Percentiles rank a stretch among this genome's conserved stretches.
Evolutionary conservation across 1,140 invertebrate species (phyloP).

Genomic region (Drosophila mojavensis): DNA sequence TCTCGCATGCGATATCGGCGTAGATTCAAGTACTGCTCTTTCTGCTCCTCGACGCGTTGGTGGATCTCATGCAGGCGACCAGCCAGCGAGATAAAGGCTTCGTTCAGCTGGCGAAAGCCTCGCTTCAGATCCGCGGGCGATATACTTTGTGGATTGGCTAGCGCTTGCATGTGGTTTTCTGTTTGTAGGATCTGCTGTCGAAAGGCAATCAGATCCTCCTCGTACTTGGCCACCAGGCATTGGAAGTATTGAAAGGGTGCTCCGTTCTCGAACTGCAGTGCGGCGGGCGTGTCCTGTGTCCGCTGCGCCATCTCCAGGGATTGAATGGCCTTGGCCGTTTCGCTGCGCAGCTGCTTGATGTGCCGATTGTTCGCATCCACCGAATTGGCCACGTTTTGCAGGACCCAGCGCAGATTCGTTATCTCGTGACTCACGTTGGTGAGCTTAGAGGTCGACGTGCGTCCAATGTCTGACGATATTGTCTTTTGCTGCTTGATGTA

Average conservation of each 20-base stretch:
- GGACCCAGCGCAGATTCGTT: slow-evolving; percentile 72
- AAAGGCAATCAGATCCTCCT: slow-evolving; percentile 88
- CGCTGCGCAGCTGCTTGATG: slow-evolving; percentile 89
- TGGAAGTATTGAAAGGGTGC: slow-evolving; percentile 90
- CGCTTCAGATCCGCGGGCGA: slow-evolving; percentile 87
- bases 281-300: slow-evolving; percentile 90
- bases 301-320: slow-evolving; percentile 91
- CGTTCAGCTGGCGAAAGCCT: slow-evolving; percentile 92
- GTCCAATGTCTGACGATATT: slow-evolving; percentile 91
- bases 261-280: slow-evolving; percentile 91
- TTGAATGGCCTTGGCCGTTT: slow-evolving; percentile 90
- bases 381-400: slow-evolving; percentile 85
- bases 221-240: slow-evolving; percentile 89
- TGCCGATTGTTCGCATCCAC: slow-evolving; percentile 87
- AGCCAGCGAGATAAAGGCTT: slow-evolving; percentile 93
- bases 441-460: slow-evolving; percentile 84
- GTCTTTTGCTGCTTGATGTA: slow-evolving; percentile 93
- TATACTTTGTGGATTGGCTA: slow-evolving; percentile 87
- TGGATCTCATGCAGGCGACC: slow-evolving; percentile 92
- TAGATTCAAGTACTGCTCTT: slow-evolving; percentile 92
- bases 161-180: slow-evolving; percentile 89
- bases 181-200: slow-evolving; percentile 90
- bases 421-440: slow-evolving; percentile 76
- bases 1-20: slow-evolving; percentile 92
- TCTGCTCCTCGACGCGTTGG: slow-evolving; percentile 89